Evolutionary conservation across 2,888 invertebrate genomes (phyloP).

Genomic region (Autographa pulchrina): DNA sequence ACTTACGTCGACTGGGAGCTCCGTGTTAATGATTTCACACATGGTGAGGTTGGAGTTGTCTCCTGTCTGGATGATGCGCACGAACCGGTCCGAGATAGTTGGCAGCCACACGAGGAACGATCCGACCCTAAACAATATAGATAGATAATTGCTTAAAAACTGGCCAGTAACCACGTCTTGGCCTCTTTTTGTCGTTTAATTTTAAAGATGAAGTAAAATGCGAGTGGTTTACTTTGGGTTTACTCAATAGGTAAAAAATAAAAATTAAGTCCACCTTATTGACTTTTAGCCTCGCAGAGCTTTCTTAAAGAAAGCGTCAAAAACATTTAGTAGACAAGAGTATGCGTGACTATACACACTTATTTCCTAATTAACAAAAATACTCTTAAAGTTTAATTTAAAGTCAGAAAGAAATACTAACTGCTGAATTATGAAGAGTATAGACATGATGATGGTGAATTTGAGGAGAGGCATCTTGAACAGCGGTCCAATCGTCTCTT

Average conservation of each 20-base stretch:
- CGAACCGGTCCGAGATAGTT: conserved; percentile 75
- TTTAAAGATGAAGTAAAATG: no score
- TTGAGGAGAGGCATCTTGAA: conserved; percentile 87
- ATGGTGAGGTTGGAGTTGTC: conserved; percentile 70
- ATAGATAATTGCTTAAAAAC: not conserved
- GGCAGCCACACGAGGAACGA: conserved; percentile 80
- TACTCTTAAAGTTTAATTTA: not conserved
- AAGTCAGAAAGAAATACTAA: conserved; percentile 57
- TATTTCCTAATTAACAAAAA: no score
- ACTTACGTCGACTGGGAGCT: conserved; percentile 61
- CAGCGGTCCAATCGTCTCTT: conserved; percentile 84
- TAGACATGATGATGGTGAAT: conserved; percentile 83
- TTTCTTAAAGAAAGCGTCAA: no score
- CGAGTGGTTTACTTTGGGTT: no score
- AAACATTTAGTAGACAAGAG: no score
- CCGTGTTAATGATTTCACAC: conserved; percentile 70
- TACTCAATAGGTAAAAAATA: no score
- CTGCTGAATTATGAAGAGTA: conserved; percentile 90
- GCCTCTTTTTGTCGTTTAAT: no score
- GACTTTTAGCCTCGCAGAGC: no score
- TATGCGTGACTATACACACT: no score
- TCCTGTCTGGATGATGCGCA: conserved; percentile 70
- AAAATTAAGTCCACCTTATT: no score
- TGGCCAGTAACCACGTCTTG: no score
- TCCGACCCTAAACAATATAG: conserved; percentile 63